Evolutionary conservation across 2,888 invertebrate genomes (phyloP), one percentile per base, ranked within the genome.

Genomic region (Tribolium freemani): DNA sequence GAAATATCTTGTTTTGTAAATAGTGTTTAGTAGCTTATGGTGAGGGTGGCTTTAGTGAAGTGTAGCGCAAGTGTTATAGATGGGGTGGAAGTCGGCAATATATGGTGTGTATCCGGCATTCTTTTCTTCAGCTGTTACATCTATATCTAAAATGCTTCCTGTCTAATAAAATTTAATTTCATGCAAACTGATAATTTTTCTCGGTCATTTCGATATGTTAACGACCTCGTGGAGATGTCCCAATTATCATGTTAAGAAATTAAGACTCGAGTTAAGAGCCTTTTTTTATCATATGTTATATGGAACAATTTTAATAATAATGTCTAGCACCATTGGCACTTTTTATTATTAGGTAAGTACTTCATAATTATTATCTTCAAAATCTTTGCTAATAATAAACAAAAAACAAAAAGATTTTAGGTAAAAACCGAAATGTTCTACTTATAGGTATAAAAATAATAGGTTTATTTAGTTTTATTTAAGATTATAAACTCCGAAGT

Each of bases 1-100:
- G 77, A 79, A 80, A 81, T 80, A 79, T 80, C 82, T 79, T 82
- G 82, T 83, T 82, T 81, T 75, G 80, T 82, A 83, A 82, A 82
- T 82, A 82, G 78, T 76, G 75, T 74, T 73, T 69, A 72, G 69
- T 63, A 70, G 67, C 26, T 61, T 13, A 45, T 31, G 26, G 46
- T 30, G 44, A 64, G 71, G 75, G 75, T 75, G 73, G 69, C 51
- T 71, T 63, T 46, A 38, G 61, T 67, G 61, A 68, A 53, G 56
- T 67, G 71, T 53, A 50, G 45, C 54, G 74, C 79, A 75, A 80
- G 78, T 80, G 80, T 75, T 77, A 16, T 16, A 78, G 78, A 63
- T 58, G 77, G 80, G 79, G 77, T 79, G 79, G 79, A 80, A 79
- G 79, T 77, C 73, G 71, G 76, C 77, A 72, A 79, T 79, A 74